Evolutionary conservation across 2,113 vertebrate species (phyloP), one percentile per base, ranked within the genome.

Genomic region (Micronycteris hirsuta): DNA sequence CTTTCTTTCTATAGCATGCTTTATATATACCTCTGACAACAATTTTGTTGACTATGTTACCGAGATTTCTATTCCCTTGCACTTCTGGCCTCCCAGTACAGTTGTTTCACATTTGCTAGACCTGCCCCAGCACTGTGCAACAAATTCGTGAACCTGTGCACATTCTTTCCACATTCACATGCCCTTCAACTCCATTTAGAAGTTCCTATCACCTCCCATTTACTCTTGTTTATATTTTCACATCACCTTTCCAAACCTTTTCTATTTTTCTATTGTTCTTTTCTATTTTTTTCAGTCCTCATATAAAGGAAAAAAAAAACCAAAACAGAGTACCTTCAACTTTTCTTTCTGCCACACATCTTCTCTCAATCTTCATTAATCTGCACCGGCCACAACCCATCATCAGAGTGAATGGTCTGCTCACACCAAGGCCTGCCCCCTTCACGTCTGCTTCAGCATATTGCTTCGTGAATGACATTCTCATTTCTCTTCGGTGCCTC

Each of bases 361-460:
- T 82, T 54, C 7, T 20, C 0, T 2, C 4, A 3, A 6, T 49
- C 17, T 82, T 33, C 19, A n/a, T 49, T 47, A 58, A 71, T 9
- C 41, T 89, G 1, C 4, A 33, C 65, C 65, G 71, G 24, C 7
- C 26, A 19, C 13, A 52, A 6, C 22, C 52, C 19, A 33, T 31
- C 24, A 36, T 70, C 33, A 45, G 1, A 77, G 33, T 6, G 38
- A 80, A 10, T 4, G 13, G 17, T 5, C 47, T 11, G 3, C 26
- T 68, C 58, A 16, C 1, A 0, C 4, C 7, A 0, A 11, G 10
- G 38, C 11, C 86, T 16, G 36, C 26, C 77, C 17, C 1, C 28
- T 71, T 81, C 12, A 15, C 6, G 17, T 67, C 20, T 38, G 26
- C 19, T 26, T 41, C 19, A 36, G 17, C 12, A 80, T 28, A 65